Percentiles rank a stretch among this genome's conserved stretches.
Conservation (phyloP, 2,113 vertebrate genomes). For the Sphyrna mokarran region DNA sequence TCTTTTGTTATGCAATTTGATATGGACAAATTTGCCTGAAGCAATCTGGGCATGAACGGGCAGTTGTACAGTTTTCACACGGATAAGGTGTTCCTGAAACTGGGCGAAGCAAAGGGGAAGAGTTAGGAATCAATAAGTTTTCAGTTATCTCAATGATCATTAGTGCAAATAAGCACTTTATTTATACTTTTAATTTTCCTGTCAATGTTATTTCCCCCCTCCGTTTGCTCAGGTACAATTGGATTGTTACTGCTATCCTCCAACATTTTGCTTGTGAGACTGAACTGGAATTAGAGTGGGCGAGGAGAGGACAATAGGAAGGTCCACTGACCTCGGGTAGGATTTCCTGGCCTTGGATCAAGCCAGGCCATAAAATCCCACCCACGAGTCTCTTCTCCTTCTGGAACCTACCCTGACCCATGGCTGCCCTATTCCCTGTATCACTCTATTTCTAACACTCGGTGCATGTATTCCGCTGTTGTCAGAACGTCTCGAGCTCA, state of each 20-base stretch:
- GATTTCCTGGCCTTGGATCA: no score
- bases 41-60: neutral
- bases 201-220: neutral
- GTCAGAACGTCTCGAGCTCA: neutral
- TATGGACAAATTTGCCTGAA: neutral
- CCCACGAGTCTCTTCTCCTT: neutral
- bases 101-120: neutral
- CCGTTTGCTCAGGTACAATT: neutral
- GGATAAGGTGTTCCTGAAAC: neutral
- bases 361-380: no score
- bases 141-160: neutral
- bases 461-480: neutral
- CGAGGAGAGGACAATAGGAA: no score
- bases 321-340: no score
- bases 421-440: neutral
- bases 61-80: neutral
- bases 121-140: neutral
- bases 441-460: neutral
- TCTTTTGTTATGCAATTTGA: neutral
- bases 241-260: neutral
- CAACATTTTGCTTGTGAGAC: neutral
- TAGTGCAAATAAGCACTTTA: neutral
- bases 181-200: neutral
- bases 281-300: neutral
- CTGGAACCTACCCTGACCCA: neutral